Evolutionary conservation across 2,797 vertebrate species (phyloP).

Genomic region (Vultur gryphus): DNA sequence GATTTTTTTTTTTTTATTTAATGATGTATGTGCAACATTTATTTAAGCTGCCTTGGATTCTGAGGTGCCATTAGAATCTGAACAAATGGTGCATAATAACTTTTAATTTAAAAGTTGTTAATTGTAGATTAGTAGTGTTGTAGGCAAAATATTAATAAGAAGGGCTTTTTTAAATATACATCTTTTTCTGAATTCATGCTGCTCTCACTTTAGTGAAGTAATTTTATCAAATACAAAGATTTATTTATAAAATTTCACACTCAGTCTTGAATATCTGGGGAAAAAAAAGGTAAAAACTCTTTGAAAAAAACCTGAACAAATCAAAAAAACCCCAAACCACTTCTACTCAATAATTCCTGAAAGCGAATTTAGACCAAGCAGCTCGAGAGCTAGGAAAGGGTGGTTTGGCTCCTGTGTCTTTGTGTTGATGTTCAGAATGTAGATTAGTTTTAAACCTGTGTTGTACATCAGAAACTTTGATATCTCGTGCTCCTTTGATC

Average conservation of each 20-base stretch:
- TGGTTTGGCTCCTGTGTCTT: not conserved
- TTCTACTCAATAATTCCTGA: not conserved
- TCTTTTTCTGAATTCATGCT: not conserved
- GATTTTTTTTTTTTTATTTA: not conserved
- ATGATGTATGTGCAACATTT: accelerated
- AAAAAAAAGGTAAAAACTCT: not conserved
- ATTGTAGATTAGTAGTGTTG: not conserved
- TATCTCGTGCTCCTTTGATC: not conserved
- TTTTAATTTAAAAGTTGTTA: not conserved
- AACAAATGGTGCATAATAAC: not conserved
- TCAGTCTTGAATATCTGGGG: not conserved
- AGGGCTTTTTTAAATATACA: accelerated
- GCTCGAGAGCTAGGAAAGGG: not conserved
- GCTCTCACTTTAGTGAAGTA: not conserved
- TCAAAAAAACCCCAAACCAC: not conserved
- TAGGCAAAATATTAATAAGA: not conserved
- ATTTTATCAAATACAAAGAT: not conserved
- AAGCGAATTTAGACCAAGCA: not conserved
- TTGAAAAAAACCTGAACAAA: not conserved
- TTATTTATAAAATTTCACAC: not conserved
- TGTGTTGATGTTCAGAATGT: not conserved
- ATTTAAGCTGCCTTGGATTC: not conserved
- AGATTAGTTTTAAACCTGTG: not conserved
- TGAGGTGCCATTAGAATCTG: not conserved
- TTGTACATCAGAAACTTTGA: not conserved